These are phyloP conservation scores for Eulacestoma nigropectus DNA, from an alignment of 2,113 vertebrate genomes.

Conservation along the genomic window DNA sequence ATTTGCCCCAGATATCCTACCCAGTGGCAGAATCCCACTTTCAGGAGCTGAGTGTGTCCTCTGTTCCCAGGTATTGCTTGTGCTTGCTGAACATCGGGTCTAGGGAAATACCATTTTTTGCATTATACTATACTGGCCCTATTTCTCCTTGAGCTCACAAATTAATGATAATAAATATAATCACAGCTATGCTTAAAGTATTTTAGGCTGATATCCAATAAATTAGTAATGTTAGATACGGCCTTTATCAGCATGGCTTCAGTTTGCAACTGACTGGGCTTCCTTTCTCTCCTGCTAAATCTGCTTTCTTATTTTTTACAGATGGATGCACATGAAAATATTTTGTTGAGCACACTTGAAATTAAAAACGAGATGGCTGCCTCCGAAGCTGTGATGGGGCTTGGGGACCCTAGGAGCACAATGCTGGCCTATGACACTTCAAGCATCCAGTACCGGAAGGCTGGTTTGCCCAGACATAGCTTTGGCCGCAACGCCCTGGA, in stretches of 20 bases:
- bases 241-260: background rate
- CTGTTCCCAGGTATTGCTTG: background rate
- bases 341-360: slow-evolving; percentile 94
- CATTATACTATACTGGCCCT: background rate
- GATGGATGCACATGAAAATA: slow-evolving; percentile 98
- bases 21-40: background rate
- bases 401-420: slow-evolving; percentile 89
- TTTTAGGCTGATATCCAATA: background rate
- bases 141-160: background rate
- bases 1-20: background rate
- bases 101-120: background rate
- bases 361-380: slow-evolving; percentile 98
- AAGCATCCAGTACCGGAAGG: slow-evolving; percentile 93
- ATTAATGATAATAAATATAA: background rate
- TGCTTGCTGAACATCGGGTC: background rate
- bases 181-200: background rate
- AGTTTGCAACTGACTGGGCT: background rate
- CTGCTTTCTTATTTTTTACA: slow-evolving; percentile 51
- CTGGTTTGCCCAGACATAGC: slow-evolving; percentile 88
- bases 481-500: slow-evolving; percentile 91
- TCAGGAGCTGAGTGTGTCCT: background rate
- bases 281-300: background rate
- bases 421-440: slow-evolving; percentile 94
- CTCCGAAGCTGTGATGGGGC: slow-evolving; percentile 88
- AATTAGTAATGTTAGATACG: background rate